Base-by-base conservation (phyloP, 2,888 invertebrate genomes). In the Philereme vetulata region DNA sequence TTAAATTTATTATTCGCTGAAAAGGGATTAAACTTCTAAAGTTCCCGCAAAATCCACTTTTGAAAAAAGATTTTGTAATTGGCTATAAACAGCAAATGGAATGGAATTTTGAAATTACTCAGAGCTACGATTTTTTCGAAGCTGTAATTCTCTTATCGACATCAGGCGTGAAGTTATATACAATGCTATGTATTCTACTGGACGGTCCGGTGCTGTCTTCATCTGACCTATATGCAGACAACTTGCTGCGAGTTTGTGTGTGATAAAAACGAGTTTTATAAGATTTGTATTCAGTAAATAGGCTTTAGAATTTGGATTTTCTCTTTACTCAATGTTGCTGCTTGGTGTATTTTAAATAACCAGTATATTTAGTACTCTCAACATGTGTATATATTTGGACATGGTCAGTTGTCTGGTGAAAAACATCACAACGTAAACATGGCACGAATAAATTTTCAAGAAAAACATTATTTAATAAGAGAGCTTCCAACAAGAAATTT, bases 391-490 rank as follows among this genome's bases (percentile, higher is more conserved):
- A 21, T 21, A 21, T 1, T 21, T 21, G 21, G 21, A 21, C 21
- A 21, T 21, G 21, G 21, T 21, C 1, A 21, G 21, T 21, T 21
- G 21, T 21, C 21, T 21, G 21, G 21, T 33, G 5, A 32, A 36
- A 43, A 43, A 49, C 43, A 55, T 55, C 5, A 21, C 40, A 40
- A 21, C 44, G 10, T 48, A 46, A 47, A 47, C 47, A 49, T 44
- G 56, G n/a, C 7, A 49, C 45, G 43, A 56, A 56, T 56, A 56
- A 55, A 62, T 57, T 47, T 54, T n/a, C 38, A 46, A 46, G 33
- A 36, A 10, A 53, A 62, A 51, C 47, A 57, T 57, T 51, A 36
- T 54, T 50, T 61, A 36, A 34, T 57, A 35, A 47, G 4, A 51
- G 33, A 5, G 40, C 42, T n/a, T 21, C 38, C 43, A 47, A 53